Evolutionary conservation across 2,888 invertebrate genomes (phyloP), one percentile per base, ranked within the genome.

Genomic region (Drosophila birchii): DNA sequence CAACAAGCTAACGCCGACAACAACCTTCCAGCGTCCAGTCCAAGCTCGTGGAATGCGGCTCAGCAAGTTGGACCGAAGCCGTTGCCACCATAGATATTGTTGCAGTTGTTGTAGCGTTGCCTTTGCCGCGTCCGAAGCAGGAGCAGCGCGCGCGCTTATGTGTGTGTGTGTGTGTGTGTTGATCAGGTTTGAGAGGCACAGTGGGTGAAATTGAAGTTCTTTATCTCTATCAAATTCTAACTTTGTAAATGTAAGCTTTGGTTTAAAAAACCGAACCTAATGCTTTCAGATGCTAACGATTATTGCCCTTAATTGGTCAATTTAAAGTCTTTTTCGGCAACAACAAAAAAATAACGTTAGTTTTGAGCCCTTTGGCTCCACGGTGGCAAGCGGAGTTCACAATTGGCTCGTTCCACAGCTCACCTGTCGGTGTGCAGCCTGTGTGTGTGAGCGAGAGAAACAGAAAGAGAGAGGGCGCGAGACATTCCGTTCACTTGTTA

Each of bases 21-120:
- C 81, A 63, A 67, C 71, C 63, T 61, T 63, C 64, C 78, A 58
- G 59, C 74, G 56, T 66, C 74, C 81, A 49, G 39, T 34, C 47
- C 69, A 62, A 69, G 68, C 79, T 71, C 54, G 78, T 79, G 84
- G 84, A 84, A 84, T 84, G 84, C 66, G 89, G 84, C 84, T 75
- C 64, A 75, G 78, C 84, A 84, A 88, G 81, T 84, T 88, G 70
- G 72, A 71, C 79, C 63, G 75, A 51, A 41, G 75, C 36, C 44
- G 54, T 58, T 71, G 70, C 57, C 47, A 38, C 45, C 64, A 47
- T 54, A 56, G 59, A 47, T 59, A 34, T 67, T 59, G 45, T 51
- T 66, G 54, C 60, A 57, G 56, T 72, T 34, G 55, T 66, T 57
- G 36, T 29, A 44, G 56, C 51, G 47, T 55, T 57, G 64, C 41